Evolutionary conservation across 2,888 invertebrate genomes (phyloP).

Genomic region (Ochropleura plecta): DNA sequence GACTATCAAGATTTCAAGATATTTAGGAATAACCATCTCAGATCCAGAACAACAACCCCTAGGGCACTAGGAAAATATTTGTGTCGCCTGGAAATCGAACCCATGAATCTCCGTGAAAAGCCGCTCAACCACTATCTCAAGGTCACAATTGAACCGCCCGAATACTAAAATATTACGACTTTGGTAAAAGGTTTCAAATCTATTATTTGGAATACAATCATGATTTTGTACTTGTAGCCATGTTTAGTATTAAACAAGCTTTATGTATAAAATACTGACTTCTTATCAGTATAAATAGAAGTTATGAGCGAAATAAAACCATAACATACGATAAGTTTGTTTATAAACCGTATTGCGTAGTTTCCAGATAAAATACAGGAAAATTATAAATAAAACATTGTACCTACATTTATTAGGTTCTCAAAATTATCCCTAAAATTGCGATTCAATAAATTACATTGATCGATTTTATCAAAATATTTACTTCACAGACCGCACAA

Average conservation of each 20-base stretch:
- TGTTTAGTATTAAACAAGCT: not conserved
- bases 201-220: not conserved
- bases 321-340: constrained; percentile 36
- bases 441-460: not conserved
- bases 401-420: constrained; percentile 27
- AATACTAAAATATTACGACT: not conserved
- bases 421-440: not conserved
- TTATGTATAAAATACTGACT: not conserved
- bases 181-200: not conserved
- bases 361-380: not conserved
- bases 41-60: not conserved
- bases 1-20: not conserved
- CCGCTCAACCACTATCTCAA: no score
- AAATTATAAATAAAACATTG: constrained; percentile 19
- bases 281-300: constrained; percentile 16
- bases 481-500: not conserved
- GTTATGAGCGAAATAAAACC: constrained; percentile 13
- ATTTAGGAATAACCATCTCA: no score
- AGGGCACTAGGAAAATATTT: not conserved
- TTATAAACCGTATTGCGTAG: not conserved
- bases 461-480: not conserved
- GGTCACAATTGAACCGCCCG: not conserved
- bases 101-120: not conserved
- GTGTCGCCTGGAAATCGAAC: not conserved
- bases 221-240: not conserved